Evolutionary conservation across 2,797 vertebrate genomes (phyloP), one percentile per base, ranked within the genome.

Genomic region (Pangasius sanitwongsei): DNA sequence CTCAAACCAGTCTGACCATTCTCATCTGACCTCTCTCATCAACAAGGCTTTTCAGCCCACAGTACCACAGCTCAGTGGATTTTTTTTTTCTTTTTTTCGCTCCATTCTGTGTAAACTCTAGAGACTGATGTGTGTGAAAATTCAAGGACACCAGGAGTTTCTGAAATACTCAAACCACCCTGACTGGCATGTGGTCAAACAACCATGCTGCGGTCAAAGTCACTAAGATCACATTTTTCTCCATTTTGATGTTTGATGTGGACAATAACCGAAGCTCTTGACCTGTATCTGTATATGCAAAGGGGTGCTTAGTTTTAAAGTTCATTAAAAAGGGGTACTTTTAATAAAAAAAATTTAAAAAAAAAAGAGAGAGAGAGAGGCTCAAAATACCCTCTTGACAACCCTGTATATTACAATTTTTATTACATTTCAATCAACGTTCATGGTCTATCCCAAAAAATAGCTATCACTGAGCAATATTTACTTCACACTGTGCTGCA

Each of bases 311-410:
- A 28, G 12, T 13, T 6, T 50, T 77, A 50, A 28, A 28, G 75
- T n/a, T 78, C 28, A 44, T 59, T 4, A 61, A 41, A 82, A 25
- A 4, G 6, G 4, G 0, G 23, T 82, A 82, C 18, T 48, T 48
- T 48, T 48, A 48, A 48, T n/a, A n/a, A n/a, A n/a, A n/a, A n/a
- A n/a, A n/a, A n/a, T 41, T 2, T 0, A 41, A 2, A 16, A 20
- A 37, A 41, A 31, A 31, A 23, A 34, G 6, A 44, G 37, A 6
- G 37, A 5, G 20, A 28, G 11, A 0, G 23, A 55, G 8, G 18
- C 93, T 91, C 41, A 86, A 91, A 92, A 90, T 69, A 93, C 91
- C 89, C 90, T 61, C 63, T 85, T 55, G 4, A 90, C 88, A 89
- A 88, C 37, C 74, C 81, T 25, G 88, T 90, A 77, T 85, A 87